Evolutionary conservation across 2,113 vertebrate species (phyloP), one percentile per base, ranked within the genome.

Genomic region (Peromyscus polionotus): DNA sequence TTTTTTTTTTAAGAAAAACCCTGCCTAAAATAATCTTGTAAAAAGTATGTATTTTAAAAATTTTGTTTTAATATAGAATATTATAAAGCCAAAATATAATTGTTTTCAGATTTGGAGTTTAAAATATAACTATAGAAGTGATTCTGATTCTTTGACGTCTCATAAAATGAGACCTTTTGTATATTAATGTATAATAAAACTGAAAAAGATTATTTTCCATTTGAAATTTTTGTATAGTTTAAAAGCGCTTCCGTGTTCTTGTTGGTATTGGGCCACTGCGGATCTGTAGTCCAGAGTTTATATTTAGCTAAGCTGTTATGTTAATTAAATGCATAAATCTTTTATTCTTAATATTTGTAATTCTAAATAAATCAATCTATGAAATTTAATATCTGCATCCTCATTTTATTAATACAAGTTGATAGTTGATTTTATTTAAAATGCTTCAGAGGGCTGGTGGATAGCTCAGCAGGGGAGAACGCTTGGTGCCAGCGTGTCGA

Each of bases 151-250:
- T 98, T 99, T 98, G 98, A 98, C 96, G 93, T 98, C 98, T 99
- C 98, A 98, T 98, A 97, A 98, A 98, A 99, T 99, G 98, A 98
- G 98, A 97, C 94, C 97, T 99, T 99, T 99, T 99, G 97, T 99
- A 99, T 99, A 98, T 98, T 99, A 98, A 98, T 99, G 98, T 99
- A 99, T 97, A 98, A 99, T 98, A 98, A 98, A 98, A 98, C 98
- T 97, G 98, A 99, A 98, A 98, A 98, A 98, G 98, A 98, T 99
- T 98, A 99, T 99, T 99, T 98, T 99, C 98, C 97, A 98, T 98
- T 98, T 98, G 96, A 97, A 98, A 98, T 98, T 98, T 99, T 99
- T 99, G 98, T 99, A 99, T 98, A 98, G 98, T 98, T 99, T 98
- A 98, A 99, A 98, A 98, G 98, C 97, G 98, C 98, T 98, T 98